Conservation (phyloP, 2,888 invertebrate species). For the Polylopha cassiicola region DNA sequence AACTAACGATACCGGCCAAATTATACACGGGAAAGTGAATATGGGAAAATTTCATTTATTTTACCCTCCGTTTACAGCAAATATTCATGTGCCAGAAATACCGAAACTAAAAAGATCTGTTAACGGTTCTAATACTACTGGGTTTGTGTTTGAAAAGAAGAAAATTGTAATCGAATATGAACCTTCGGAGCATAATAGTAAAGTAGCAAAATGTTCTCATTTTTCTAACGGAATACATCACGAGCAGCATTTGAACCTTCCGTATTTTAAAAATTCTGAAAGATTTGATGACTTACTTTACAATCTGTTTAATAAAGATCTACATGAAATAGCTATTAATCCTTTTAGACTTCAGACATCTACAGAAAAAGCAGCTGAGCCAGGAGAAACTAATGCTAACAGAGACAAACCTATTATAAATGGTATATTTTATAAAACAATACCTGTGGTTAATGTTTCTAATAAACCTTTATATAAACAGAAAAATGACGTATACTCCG, state of each 20-base stretch:
- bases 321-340: conserved; percentile 34
- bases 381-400: too few relatives aligned
- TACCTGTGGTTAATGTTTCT: too few relatives aligned
- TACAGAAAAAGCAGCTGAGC: conserved; percentile 26
- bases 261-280: conserved; percentile 53
- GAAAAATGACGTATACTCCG: too few relatives aligned
- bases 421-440: too few relatives aligned
- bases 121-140: conserved; percentile 30
- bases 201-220: conserved; percentile 52
- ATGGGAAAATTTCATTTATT: conserved; percentile 18
- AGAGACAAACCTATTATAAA: too few relatives aligned
- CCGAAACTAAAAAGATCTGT: conserved; percentile 27
- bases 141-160: conserved; percentile 45
- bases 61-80: conserved; percentile 19
- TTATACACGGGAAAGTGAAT: conserved; percentile 2
- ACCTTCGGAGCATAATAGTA: conserved; percentile 28
- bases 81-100: conserved; percentile 12
- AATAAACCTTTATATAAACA: too few relatives aligned
- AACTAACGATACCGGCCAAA: too few relatives aligned
- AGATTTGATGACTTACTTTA: conserved; percentile 48
- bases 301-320: conserved; percentile 38
- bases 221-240: conserved; percentile 43
- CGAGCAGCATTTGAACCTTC: conserved; percentile 50
- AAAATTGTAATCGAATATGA: conserved; percentile 43
- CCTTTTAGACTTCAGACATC: conserved; percentile 32